Conservation (phyloP, 2,797 vertebrate species). For the Gallinago solitaria region DNA sequence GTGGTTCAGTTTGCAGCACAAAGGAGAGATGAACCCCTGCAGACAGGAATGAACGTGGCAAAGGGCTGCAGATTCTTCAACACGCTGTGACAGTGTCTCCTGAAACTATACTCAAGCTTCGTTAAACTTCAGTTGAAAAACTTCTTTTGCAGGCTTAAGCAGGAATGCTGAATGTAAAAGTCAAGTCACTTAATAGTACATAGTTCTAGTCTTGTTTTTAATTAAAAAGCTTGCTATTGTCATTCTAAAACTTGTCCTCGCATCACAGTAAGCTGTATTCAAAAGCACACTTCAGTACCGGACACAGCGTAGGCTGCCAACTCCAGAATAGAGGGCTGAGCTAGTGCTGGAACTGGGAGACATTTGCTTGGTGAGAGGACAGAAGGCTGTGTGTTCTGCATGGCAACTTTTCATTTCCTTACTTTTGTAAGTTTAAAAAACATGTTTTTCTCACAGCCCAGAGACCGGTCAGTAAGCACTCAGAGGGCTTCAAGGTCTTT, state of each 20-base stretch:
- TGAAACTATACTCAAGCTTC: neutral
- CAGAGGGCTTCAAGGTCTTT: neutral
- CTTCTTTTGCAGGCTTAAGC: neutral
- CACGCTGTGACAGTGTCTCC: neutral
- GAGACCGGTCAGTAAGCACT: neutral
- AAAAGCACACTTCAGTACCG: neutral
- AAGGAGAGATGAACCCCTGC: neutral
- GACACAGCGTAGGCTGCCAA: neutral
- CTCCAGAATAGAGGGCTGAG: neutral
- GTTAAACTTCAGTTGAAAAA: neutral
- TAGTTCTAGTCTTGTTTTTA: neutral
- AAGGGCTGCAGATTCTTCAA: neutral
- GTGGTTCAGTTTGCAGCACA: neutral
- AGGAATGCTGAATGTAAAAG: neutral
- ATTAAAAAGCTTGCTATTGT: neutral
- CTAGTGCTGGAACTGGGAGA: neutral
- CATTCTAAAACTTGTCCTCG: neutral
- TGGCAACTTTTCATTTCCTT: neutral
- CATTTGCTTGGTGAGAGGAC: accelerated
- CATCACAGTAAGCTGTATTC: neutral
- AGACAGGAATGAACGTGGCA: neutral
- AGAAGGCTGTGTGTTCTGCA: neutral
- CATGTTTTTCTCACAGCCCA: neutral
- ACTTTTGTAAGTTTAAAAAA: neutral
- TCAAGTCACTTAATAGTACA: neutral